phyloP scores from a whole-genome alignment of 2,888 invertebrate species.

The Eupithecia subumbrata region DNA sequence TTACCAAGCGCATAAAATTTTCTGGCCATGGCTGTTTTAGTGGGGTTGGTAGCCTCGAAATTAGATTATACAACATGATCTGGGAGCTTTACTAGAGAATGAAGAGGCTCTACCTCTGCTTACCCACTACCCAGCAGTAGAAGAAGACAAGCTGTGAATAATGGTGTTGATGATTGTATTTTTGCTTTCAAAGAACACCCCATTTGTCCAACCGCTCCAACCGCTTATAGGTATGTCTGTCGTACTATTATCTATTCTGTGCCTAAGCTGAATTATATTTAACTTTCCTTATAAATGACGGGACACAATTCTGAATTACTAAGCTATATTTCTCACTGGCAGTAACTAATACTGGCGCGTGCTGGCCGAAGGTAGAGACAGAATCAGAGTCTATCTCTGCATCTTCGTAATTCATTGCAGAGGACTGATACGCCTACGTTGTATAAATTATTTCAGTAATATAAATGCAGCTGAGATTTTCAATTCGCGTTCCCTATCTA shows the following conservation, averaged over 20 bases:
- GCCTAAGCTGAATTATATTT: not conserved
- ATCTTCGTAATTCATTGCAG: conserved; percentile 38
- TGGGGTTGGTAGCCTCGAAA: not conserved
- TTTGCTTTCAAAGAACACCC: not conserved
- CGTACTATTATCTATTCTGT: not conserved
- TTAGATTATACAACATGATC: not conserved
- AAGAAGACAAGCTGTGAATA: not conserved
- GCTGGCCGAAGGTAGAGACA: conserved; percentile 18
- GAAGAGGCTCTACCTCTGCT: not conserved
- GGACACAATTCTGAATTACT: not conserved
- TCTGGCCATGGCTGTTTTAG: not conserved
- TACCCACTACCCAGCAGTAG: not conserved
- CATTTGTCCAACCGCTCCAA: too few species aligned
- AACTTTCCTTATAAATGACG: not conserved
- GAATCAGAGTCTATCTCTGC: conserved; percentile 25
- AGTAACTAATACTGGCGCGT: conserved; percentile 25
- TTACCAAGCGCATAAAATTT: not conserved
- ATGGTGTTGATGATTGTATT: not conserved
- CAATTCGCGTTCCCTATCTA: conserved; percentile 21
- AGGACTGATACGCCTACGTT: conserved; percentile 37
- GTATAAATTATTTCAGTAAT: conserved; percentile 30
- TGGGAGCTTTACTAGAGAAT: not conserved
- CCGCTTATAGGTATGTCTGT: not conserved
- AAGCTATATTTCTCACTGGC: conserved; percentile 16
- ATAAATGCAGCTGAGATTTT: conserved; percentile 22